A percentile compares a stretch with the other conserved stretches of the same genome.
These are phyloP conservation scores for Leucophora obtusa DNA, from an alignment of 2,888 invertebrate genomes.

Conservation along the genomic window DNA sequence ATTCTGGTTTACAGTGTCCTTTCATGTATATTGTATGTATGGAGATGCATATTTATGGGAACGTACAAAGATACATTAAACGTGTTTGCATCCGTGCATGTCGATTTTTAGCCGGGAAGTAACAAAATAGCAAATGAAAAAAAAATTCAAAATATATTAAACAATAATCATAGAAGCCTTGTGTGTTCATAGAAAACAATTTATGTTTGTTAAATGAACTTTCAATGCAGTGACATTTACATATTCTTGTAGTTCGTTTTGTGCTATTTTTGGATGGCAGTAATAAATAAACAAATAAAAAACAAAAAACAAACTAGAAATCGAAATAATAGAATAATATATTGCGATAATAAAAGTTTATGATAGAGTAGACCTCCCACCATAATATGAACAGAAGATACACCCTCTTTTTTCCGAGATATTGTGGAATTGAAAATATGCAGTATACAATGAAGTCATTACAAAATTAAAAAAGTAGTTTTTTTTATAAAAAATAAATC, in stretches of 20 bases:
- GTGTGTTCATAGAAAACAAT: constrained; percentile 6
- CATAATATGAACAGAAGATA: too few relatives aligned
- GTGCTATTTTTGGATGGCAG: constrained; percentile 22
- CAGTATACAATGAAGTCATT: background rate
- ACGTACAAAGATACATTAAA: too few relatives aligned
- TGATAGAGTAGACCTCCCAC: too few relatives aligned
- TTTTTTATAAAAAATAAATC: too few relatives aligned
- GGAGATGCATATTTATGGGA: too few relatives aligned
- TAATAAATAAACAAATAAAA: constrained; percentile 28
- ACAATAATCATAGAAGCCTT: constrained; percentile 1
- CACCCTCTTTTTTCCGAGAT: too few relatives aligned
- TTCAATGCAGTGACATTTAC: constrained; percentile 21
- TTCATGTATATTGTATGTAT: too few relatives aligned
- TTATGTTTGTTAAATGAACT: background rate
- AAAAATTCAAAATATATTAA: constrained; percentile 21
- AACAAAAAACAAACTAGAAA: constrained; percentile 12
- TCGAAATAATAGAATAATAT: background rate
- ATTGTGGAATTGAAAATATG: too few relatives aligned
- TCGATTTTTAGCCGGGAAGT: too few relatives aligned
- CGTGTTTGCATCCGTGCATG: too few relatives aligned
- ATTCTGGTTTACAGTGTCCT: too few relatives aligned
- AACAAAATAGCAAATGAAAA: background rate
- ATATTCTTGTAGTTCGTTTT: constrained; percentile 6
- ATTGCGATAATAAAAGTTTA: background rate
- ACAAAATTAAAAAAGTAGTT: too few relatives aligned